Evolutionary conservation across 2,113 vertebrate species (phyloP).

Genomic region (Forbesichthys agassizii): DNA sequence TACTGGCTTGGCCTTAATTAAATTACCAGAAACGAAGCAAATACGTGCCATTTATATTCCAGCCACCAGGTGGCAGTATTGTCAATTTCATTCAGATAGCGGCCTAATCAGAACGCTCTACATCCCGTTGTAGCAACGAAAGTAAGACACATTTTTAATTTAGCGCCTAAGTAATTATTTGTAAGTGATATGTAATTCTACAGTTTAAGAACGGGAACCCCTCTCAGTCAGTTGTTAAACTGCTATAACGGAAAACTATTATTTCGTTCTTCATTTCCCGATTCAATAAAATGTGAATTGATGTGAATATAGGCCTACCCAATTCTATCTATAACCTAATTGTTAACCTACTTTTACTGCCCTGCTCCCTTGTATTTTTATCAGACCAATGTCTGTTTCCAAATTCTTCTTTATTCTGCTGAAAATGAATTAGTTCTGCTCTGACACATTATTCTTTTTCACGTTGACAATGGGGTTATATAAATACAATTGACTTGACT

Average conservation of each 20-base stretch:
- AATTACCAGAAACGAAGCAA: too few relatives aligned
- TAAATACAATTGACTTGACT: too few relatives aligned
- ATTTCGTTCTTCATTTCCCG: not conserved
- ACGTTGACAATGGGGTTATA: conserved; percentile 39
- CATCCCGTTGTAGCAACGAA: too few relatives aligned
- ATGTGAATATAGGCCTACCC: not conserved
- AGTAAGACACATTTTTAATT: too few relatives aligned
- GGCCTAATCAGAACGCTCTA: too few relatives aligned
- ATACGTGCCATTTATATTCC: too few relatives aligned
- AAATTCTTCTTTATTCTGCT: conserved; percentile 43
- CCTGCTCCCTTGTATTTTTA: conserved; percentile 37
- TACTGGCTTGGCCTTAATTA: too few relatives aligned
- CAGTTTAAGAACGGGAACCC: too few relatives aligned
- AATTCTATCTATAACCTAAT: conserved; percentile 9
- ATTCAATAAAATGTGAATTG: not conserved
- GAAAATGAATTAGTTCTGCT: conserved; percentile 68
- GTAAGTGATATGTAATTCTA: too few relatives aligned
- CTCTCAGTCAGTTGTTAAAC: not conserved
- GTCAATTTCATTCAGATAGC: conserved; percentile 12
- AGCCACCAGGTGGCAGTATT: conserved; percentile 62
- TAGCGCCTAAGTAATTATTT: too few relatives aligned
- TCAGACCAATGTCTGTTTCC: conserved; percentile 32
- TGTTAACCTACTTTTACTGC: conserved; percentile 7
- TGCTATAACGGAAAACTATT: not conserved
- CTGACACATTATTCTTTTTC: conserved; percentile 42